phyloP scores from a whole-genome alignment of 2,888 invertebrate species.

The Acleris cristana region DNA sequence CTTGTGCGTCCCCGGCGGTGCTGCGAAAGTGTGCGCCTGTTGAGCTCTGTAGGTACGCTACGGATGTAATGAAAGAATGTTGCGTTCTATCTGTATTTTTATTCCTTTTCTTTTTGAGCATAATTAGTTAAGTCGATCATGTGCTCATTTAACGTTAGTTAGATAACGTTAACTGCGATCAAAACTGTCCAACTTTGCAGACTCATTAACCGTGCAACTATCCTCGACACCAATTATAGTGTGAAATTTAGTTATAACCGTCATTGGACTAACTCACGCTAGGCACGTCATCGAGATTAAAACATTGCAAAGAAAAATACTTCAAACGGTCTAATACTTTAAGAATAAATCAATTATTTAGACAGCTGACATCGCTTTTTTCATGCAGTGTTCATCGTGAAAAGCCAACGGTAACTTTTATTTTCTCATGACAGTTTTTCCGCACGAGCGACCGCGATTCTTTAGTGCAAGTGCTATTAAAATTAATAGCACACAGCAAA shows the following conservation, averaged over 20 bases:
- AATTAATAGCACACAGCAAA: constrained; percentile 35
- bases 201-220: constrained; percentile 3
- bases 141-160: background rate
- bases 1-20: constrained; percentile 12
- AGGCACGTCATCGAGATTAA: constrained; percentile 3
- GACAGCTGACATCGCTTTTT: constrained; percentile 32
- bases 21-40: constrained; percentile 11
- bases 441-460: constrained; percentile 31
- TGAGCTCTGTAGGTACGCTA: constrained; percentile 18
- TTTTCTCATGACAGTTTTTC: constrained; percentile 38
- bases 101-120: constrained; percentile 7
- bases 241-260: constrained; percentile 26
- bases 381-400: constrained; percentile 22
- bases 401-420: constrained; percentile 29
- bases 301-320: constrained; percentile 12
- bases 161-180: background rate
- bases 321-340: constrained; percentile 11
- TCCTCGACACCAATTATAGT: constrained; percentile 21
- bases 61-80: constrained; percentile 18
- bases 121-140: background rate
- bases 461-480: constrained; percentile 31
- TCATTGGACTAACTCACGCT: constrained; percentile 15
- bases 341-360: constrained; percentile 20
- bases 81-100: constrained; percentile 16
- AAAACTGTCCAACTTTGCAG: too few species aligned